Base-by-base conservation (phyloP, 1,140 invertebrate genomes). In the Danaus plexippus region DNA sequence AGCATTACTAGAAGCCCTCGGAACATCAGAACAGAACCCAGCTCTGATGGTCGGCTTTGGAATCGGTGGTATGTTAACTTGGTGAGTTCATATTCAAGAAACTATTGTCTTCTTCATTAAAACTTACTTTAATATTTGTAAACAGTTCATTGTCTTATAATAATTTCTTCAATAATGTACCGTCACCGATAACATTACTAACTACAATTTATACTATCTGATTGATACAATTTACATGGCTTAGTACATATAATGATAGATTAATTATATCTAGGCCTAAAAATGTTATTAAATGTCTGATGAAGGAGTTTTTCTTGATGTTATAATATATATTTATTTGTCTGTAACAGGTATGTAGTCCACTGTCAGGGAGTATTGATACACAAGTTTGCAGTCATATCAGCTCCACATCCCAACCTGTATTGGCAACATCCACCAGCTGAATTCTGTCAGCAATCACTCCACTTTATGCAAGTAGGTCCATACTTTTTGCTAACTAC, bases 361-460 rank as follows among this genome's bases (percentile, higher is more conserved):
- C 83, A 87, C 54, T 73, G 74, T 49, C 57, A 77, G 45, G 77
- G 70, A 0, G 41, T 63, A 0, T 47, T 87, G 44, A 62, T 87
- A 12, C 74, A 72, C 43, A 83, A 79, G 52, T 72, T 87, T 13
- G 72, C 69, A 9, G 77, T 81, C 11, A 60, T 77, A 0, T 69
- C 68, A 1, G 80, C 83, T 5, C 80, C 81, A 1, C 81, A 87
- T 43, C 83, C 83, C 13, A 85, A 78, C 53, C 71, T 83, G 12
- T 86, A 83, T 65, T 86, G 83, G 83, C 78, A 83, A 57, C 71
- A 78, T 49, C 78, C 80, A 11, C 80, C 80, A 0, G 75, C 80
- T 1, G 13, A 61, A 9, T 86, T 82, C 63, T 82, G 78, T 22
- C 57, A 73, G 1, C 43, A 56, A 3, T 70, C 67, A 0, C 57